These are phyloP conservation scores for Cistogaster globosa DNA, from an alignment of 2,888 invertebrate species.

Conservation along the genomic window DNA sequence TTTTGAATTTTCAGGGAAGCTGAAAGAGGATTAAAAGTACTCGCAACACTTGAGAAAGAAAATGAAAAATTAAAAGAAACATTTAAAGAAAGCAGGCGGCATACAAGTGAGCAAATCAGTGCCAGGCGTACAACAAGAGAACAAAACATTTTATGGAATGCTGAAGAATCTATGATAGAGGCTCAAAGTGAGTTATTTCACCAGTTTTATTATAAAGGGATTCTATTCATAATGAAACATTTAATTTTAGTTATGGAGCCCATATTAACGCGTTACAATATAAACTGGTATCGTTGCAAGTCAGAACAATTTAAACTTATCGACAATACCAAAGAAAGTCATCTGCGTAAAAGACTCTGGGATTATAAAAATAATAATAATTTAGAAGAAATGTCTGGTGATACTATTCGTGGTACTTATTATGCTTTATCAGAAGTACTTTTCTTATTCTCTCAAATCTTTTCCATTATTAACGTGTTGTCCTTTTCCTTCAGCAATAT, in stretches of 20 bases:
- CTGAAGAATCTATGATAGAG: constrained; percentile 1
- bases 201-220: background rate
- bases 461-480: background rate
- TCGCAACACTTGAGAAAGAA: background rate
- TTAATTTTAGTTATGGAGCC: constrained; percentile 36
- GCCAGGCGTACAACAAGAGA: background rate
- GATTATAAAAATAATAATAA: background rate
- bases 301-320: constrained; percentile 26
- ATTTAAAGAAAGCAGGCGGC: too few relatives aligned
- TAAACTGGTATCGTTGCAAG: constrained; percentile 35
- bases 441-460: background rate
- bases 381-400: constrained; percentile 22
- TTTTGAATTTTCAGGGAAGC: constrained; percentile 4
- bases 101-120: background rate
- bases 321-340: background rate
- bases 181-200: constrained; percentile 8
- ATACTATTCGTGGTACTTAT: constrained; percentile 38
- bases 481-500: background rate
- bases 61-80: background rate
- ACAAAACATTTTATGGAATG: background rate
- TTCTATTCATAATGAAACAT: background rate
- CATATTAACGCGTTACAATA: constrained; percentile 45
- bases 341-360: background rate
- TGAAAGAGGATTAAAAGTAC: background rate
- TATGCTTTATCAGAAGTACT: constrained; percentile 41